Percentiles rank a stretch among this genome's conserved stretches.
These are phyloP conservation scores for Podarcis muralis DNA, from an alignment of 2,113 vertebrate species.

Conservation along the genomic window DNA sequence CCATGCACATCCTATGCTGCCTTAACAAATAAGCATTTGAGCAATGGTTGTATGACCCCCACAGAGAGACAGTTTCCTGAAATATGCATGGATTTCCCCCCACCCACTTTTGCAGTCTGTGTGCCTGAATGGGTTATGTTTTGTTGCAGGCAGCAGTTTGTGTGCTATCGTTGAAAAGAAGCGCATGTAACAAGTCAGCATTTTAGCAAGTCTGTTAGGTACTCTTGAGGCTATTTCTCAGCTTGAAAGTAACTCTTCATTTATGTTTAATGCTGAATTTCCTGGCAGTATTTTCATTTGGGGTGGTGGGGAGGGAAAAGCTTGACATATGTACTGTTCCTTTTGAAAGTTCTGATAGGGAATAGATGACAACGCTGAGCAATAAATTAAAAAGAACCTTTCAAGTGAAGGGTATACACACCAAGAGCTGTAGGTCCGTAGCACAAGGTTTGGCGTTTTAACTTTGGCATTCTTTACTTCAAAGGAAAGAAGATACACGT, in stretches of 20 bases:
- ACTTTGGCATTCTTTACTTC: neutral
- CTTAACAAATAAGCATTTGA: neutral
- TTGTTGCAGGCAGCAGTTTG: neutral
- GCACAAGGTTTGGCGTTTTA: rapidly evolving
- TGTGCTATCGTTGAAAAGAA: neutral
- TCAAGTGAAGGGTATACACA: rapidly evolving
- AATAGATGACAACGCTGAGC: neutral
- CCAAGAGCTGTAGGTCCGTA: rapidly evolving
- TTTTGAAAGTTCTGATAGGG: neutral
- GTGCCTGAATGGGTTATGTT: rapidly evolving
- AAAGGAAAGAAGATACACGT: neutral
- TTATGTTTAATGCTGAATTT: constrained; percentile 19
- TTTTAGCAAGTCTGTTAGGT: neutral
- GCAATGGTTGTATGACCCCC: rapidly evolving
- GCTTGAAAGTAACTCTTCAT: neutral
- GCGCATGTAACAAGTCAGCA: rapidly evolving
- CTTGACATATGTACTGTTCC: neutral
- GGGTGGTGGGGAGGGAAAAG: rapidly evolving
- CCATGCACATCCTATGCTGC: rapidly evolving
- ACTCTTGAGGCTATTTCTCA: neutral
- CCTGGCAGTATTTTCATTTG: neutral
- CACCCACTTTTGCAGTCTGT: neutral
- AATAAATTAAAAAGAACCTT: neutral
- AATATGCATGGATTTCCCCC: neutral
- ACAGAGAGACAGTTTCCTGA: neutral